Evolutionary conservation across 2,888 invertebrate genomes (phyloP).

Genomic region (Lasioglossum pauxillum): DNA sequence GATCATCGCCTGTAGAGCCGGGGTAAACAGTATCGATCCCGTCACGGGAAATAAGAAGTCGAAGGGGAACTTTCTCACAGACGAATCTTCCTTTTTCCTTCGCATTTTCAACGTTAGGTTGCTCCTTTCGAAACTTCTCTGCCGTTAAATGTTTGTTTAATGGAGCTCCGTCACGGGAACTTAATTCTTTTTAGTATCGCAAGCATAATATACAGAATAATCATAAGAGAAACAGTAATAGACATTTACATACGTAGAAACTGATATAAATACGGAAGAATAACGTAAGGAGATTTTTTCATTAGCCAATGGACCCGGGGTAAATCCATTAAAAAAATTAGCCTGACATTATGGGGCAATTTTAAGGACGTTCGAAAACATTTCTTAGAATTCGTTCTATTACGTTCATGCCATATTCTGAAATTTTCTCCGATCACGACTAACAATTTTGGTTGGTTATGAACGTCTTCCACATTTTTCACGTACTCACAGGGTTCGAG

Average conservation of each 20-base stretch:
- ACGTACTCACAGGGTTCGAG: constrained; percentile 23
- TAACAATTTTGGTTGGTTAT: not conserved
- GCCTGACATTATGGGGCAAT: not conserved
- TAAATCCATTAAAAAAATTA: not conserved
- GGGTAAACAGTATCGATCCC: constrained; percentile 27
- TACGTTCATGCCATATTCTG: not conserved
- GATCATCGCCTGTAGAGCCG: constrained; percentile 18
- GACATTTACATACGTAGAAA: not conserved
- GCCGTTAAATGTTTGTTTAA: not conserved
- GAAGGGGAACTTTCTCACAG: not conserved
- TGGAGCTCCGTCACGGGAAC: not conserved
- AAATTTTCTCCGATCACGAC: not conserved
- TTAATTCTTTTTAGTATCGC: not conserved
- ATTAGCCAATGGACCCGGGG: not conserved
- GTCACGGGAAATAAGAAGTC: not conserved
- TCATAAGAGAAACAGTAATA: not conserved
- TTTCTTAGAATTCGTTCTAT: not conserved
- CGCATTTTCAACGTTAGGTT: not conserved
- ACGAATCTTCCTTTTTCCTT: not conserved
- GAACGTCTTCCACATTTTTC: not conserved
- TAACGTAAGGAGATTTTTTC: not conserved
- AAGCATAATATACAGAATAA: not conserved
- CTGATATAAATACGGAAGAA: not conserved
- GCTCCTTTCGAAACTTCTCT: not conserved
- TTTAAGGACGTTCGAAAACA: not conserved